Percentiles rank a stretch among this genome's conserved stretches.
These are phyloP conservation scores for Clitarchus hookeri DNA, from an alignment of 2,888 invertebrate species.

Conservation along the genomic window DNA sequence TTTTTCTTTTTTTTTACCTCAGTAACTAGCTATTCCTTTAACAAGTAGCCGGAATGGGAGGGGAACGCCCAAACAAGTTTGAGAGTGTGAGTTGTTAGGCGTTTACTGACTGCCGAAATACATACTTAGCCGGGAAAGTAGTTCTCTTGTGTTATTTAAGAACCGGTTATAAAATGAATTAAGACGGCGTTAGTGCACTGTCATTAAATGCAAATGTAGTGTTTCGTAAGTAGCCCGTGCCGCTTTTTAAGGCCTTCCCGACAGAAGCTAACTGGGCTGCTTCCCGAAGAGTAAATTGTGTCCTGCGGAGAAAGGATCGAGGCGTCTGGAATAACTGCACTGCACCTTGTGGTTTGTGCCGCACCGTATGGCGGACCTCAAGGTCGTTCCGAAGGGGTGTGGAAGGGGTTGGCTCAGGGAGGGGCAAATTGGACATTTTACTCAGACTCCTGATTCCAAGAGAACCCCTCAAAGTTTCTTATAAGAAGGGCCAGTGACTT, in stretches of 20 bases:
- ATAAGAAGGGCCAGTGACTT: no score
- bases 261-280: background rate
- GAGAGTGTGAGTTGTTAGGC: constrained; percentile 8
- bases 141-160: background rate
- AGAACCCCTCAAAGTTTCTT: no score
- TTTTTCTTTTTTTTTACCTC: no score
- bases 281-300: background rate
- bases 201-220: background rate
- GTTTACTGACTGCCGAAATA: background rate
- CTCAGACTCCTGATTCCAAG: no score
- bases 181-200: background rate
- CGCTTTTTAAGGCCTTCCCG: background rate
- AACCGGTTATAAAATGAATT: background rate
- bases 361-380: no score
- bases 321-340: no score
- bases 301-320: background rate
- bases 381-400: no score
- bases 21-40: no score
- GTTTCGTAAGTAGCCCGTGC: background rate
- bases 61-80: background rate
- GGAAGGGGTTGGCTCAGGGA: no score
- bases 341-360: no score
- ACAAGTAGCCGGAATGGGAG: no score
- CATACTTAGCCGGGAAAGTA: background rate
- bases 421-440: no score